Evolutionary conservation across 2,797 vertebrate species (phyloP).

Genomic region (Spondyliosoma cantharus): DNA sequence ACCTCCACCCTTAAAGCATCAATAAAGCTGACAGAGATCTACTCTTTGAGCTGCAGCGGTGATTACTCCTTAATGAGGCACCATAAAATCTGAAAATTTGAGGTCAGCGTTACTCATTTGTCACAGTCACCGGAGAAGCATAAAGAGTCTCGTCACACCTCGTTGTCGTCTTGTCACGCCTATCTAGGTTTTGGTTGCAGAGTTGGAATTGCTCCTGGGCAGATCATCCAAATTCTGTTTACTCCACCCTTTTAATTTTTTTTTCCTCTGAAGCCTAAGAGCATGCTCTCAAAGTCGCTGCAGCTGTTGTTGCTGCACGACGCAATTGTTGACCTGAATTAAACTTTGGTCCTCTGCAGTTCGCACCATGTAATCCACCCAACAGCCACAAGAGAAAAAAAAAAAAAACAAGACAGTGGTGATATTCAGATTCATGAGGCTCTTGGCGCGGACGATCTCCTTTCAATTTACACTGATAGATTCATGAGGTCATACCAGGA

Average conservation of each 20-base stretch:
- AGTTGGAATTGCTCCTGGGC: slow-evolving; percentile 25
- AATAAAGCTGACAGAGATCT: slow-evolving; percentile 46
- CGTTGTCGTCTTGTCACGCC: neutral
- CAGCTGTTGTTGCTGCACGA: slow-evolving; percentile 33
- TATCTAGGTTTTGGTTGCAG: slow-evolving; percentile 3
- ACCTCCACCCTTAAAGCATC: slow-evolving; percentile 1
- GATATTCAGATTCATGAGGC: slow-evolving; percentile 22
- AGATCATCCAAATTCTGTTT: slow-evolving; percentile 14
- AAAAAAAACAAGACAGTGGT: neutral
- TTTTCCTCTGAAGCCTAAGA: neutral
- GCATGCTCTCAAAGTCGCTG: neutral
- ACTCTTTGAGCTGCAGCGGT: neutral
- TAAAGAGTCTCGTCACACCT: neutral
- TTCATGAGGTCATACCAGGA: neutral
- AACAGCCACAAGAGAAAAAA: neutral
- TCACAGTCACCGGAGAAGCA: neutral
- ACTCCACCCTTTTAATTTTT: slow-evolving; percentile 48
- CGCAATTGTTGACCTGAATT: slow-evolving; percentile 10
- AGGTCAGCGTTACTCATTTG: neutral
- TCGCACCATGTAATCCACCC: slow-evolving; percentile 15
- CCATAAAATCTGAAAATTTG: neutral
- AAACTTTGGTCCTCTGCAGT: slow-evolving; percentile 16
- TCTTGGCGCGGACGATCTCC: neutral
- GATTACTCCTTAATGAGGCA: neutral
- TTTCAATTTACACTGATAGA: slow-evolving; percentile 3